These are phyloP conservation scores for Sterna hirundo DNA, from an alignment of 2,113 vertebrate species.

Conservation along the genomic window DNA sequence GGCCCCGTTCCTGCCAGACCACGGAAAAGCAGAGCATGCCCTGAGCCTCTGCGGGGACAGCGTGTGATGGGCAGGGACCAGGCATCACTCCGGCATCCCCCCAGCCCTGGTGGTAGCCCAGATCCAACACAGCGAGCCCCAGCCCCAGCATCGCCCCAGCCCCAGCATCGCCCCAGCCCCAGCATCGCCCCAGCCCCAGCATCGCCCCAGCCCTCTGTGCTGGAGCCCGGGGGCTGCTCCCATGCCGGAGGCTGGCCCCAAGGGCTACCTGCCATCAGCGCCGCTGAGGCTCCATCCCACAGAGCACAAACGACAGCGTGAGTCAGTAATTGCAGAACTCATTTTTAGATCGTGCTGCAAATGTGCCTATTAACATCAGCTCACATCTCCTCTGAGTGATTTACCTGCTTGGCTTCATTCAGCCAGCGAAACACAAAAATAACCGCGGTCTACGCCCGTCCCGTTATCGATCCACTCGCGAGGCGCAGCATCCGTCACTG, in stretches of 20 bases:
- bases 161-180: not conserved
- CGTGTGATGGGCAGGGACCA: fast-evolving
- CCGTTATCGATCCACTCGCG: not conserved
- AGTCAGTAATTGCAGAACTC: slow-evolving; percentile 34
- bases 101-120: not conserved
- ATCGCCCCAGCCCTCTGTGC: not conserved
- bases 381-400: slow-evolving; percentile 21
- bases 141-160: not conserved
- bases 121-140: no score
- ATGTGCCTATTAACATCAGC: slow-evolving; percentile 22
- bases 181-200: no score
- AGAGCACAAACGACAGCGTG: fast-evolving
- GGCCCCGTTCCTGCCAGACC: not conserved
- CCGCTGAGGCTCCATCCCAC: fast-evolving
- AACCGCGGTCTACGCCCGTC: not conserved
- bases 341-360: not conserved
- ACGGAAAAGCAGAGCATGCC: fast-evolving
- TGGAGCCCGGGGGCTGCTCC: not conserved
- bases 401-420: slow-evolving; percentile 41
- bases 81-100: not conserved
- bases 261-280: not conserved
- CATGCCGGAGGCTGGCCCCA: fast-evolving
- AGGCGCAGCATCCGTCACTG: not conserved
- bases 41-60: fast-evolving
- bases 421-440: slow-evolving; percentile 28